Evolutionary conservation across 2,888 invertebrate species (phyloP), one percentile per base, ranked within the genome.

Genomic region (Bombylius major): DNA sequence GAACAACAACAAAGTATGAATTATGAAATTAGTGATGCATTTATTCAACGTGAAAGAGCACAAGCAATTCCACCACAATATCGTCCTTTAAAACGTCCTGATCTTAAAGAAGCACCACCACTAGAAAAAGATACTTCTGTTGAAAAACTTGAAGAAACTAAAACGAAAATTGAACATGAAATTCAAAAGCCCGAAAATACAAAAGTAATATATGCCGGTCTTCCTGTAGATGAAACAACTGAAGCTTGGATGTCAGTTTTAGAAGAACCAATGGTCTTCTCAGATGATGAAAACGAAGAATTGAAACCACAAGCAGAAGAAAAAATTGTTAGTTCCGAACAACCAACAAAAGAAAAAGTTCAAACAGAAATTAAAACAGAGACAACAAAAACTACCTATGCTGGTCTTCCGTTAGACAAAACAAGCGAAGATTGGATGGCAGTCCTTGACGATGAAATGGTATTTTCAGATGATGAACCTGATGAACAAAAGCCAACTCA

Each of bases 361-460:
- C 36, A 6, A 36, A 36, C 9, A 2, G 23, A 23, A 23, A 3
- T 23, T 3, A 23, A 23, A 36, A 4, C 4, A 3, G 36, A 36
- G 4, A 1, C 6, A 9, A 36, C 1, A 36, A 54, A 50, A 31
- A n/a, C 32, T n/a, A 45, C 13, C 14, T 68, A 68, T 56, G 67
- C 64, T 33, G 70, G 67, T 9, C 59, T 69, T 51, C 68, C 69
- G 4, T 62, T 68, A 44, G 69, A 66, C 56, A 65, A 68, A 46
- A 60, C 69, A 0, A 61, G 68, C 32, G 67, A 62, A 49, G 58
- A 66, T 4, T 72, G 72, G 67, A 67, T 75, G 66, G 64, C 68
- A 54, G 67, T 69, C 8, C 52, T 71, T 45, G 74, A 75, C 54
- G 71, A 75, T 53, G 69, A 70, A n/a, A 68, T 72, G 60, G 62